Evolutionary conservation across 2,113 vertebrate genomes (phyloP).

Genomic region (Entomyzon cyanotis): DNA sequence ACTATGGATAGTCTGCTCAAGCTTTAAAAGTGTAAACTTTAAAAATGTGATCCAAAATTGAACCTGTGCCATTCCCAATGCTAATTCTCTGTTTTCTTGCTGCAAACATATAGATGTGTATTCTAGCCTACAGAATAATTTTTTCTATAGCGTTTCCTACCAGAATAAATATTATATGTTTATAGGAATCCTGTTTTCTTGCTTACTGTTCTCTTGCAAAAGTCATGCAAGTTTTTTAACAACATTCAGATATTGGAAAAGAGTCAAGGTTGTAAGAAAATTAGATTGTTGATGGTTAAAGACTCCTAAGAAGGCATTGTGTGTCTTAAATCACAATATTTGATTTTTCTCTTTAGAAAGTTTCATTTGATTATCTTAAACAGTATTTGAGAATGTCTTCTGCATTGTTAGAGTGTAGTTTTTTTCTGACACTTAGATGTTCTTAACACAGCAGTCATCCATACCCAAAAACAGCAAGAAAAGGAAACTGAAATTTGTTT

Average conservation of each 20-base stretch:
- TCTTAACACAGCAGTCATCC: background rate
- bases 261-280: background rate
- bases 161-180: background rate
- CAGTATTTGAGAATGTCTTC: background rate
- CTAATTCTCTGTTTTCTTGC: background rate
- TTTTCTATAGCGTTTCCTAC: background rate
- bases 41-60: background rate
- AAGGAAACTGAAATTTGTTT: background rate
- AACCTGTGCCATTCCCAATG: background rate
- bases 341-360: background rate
- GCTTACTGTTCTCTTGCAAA: background rate
- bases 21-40: background rate
- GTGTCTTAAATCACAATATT: background rate
- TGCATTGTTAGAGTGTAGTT: background rate
- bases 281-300: background rate
- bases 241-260: background rate
- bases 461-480: background rate
- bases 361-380: background rate
- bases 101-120: accelerated
- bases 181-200: background rate
- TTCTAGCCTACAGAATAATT: background rate
- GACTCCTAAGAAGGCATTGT: background rate
- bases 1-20: background rate
- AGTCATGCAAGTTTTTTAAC: background rate
- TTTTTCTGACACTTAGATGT: background rate